Evolutionary conservation across 2,113 vertebrate genomes (phyloP).

Genomic region (Perca schrenkii): DNA sequence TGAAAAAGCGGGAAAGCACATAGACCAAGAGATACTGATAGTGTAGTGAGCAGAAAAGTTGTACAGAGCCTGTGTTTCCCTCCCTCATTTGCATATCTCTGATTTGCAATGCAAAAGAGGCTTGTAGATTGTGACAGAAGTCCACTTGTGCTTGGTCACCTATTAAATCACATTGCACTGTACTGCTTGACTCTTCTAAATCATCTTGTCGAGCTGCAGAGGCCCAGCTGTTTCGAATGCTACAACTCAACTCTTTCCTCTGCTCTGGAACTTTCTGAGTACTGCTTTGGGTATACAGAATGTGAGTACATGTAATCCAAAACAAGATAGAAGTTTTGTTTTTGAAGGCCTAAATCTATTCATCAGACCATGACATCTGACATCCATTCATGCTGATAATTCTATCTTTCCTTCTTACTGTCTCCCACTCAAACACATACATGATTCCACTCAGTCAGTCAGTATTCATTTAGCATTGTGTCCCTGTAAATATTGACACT

Average conservation of each 20-base stretch:
- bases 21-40: conserved; percentile 17
- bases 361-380: conserved; percentile 47
- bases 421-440: conserved; percentile 17
- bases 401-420: conserved; percentile 32
- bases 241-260: neutral
- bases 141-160: conserved; percentile 43
- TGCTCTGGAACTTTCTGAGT: neutral
- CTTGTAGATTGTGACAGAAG: conserved; percentile 37
- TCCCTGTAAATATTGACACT: conserved; percentile 84
- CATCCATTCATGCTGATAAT: conserved; percentile 44
- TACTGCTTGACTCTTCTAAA: conserved; percentile 30
- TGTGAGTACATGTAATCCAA: too few relatives aligned
- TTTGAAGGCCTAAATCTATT: conserved; percentile 32
- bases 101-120: conserved; percentile 76
- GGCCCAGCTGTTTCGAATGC: neutral
- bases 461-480: conserved; percentile 61
- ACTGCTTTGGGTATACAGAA: neutral
- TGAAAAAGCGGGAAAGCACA: conserved; percentile 23
- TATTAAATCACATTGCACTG: conserved; percentile 30
- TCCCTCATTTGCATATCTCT: conserved; percentile 69
- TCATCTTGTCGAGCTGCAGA: neutral
- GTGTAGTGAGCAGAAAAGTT: conserved; percentile 21
- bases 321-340: conserved; percentile 1
- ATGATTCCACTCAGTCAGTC: conserved; percentile 62
- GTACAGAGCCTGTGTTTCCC: conserved; percentile 15